Conservation (phyloP, 2,797 vertebrate species). For the Buceros bicornis region DNA sequence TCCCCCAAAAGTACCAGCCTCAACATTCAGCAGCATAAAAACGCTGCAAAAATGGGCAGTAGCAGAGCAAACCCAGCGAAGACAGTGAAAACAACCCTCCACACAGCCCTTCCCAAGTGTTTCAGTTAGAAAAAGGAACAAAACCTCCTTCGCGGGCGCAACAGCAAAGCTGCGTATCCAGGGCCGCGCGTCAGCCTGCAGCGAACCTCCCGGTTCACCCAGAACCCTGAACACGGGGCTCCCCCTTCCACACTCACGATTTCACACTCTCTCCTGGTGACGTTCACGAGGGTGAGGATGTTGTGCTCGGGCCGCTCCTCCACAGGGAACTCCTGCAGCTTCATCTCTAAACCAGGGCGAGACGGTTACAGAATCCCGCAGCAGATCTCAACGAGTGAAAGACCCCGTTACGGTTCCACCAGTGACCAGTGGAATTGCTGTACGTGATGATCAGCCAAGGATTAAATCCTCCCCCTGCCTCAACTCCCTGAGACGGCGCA, state of each 20-base stretch:
- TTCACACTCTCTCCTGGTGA: constrained; percentile 91
- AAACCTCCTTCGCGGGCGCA: no score
- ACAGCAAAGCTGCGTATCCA: not conserved
- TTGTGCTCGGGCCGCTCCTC: constrained; percentile 87
- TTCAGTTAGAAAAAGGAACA: not conserved
- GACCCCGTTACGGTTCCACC: not conserved
- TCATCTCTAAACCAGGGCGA: constrained; percentile 79
- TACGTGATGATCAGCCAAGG: no score
- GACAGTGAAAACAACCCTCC: not conserved
- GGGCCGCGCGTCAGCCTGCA: rapidly evolving
- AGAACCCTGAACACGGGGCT: not conserved
- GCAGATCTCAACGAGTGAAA: not conserved
- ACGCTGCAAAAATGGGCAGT: rapidly evolving
- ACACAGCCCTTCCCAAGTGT: rapidly evolving
- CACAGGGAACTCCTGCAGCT: constrained; percentile 87
- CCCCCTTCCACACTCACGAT: constrained; percentile 82
- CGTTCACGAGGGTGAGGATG: constrained; percentile 95
- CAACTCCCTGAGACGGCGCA: not conserved
- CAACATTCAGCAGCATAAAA: not conserved
- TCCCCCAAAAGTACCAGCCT: not conserved
- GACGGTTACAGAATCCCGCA: not conserved
- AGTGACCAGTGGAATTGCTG: no score
- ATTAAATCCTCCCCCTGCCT: not conserved
- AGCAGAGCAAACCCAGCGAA: not conserved
- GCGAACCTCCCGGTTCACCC: not conserved